phyloP scores from a whole-genome alignment of 2,797 vertebrate genomes.

The Petrocephalus sullivani region DNA sequence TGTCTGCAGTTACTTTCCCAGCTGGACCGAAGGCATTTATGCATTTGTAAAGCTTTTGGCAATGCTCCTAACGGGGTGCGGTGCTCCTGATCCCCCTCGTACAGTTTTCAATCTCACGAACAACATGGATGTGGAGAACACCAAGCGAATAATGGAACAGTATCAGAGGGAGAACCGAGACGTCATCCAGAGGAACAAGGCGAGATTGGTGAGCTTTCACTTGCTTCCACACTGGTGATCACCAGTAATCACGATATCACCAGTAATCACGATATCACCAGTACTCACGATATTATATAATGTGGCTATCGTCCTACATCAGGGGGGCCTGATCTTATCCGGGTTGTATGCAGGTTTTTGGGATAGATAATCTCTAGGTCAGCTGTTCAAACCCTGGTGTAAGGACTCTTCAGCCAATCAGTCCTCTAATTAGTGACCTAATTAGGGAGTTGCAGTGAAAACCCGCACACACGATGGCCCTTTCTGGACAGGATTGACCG shows the following conservation, averaged over 20 bases:
- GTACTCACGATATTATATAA: not conserved
- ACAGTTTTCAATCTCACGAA: constrained; percentile 92
- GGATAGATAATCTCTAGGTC: no score
- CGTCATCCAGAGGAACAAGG: constrained; percentile 90
- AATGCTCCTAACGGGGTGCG: not conserved
- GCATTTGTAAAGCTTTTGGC: not conserved
- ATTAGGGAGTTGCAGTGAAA: no score
- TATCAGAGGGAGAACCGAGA: constrained; percentile 95
- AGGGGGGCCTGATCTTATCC: no score
- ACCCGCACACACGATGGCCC: no score
- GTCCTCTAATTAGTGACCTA: no score
- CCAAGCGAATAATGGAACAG: constrained; percentile 87
- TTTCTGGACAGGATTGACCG: no score
- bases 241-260: not conserved
- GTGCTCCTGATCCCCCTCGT: constrained; percentile 13
- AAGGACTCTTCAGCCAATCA: no score
- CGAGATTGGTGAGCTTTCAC: constrained; percentile 76
- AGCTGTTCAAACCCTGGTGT: no score
- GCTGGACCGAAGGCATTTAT: not conserved
- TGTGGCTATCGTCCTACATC: not conserved
- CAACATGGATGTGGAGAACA: constrained; percentile 89
- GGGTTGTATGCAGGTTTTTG: no score
- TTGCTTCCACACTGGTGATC: not conserved
- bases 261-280: not conserved
- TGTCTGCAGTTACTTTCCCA: not conserved